These are phyloP conservation scores for Tauraco erythrolophus DNA, from an alignment of 2,113 vertebrate genomes.

Conservation along the genomic window DNA sequence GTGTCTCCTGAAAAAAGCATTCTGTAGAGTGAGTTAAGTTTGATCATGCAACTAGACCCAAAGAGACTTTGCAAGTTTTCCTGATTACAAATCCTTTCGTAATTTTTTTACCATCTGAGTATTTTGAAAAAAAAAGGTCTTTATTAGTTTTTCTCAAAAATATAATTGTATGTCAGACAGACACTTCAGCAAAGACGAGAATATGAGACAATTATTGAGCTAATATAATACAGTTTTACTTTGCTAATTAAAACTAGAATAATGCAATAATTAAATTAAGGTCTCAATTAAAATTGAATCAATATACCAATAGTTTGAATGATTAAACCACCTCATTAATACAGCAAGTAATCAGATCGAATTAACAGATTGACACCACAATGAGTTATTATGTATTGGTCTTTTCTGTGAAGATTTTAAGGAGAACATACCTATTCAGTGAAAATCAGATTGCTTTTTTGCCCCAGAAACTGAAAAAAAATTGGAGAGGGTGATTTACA, in stretches of 20 bases:
- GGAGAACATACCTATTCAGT: background rate
- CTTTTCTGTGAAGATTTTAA: background rate
- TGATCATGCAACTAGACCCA: background rate
- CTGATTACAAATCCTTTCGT: background rate
- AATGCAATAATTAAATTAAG: constrained; percentile 25
- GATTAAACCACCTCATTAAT: background rate
- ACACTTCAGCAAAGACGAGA: background rate
- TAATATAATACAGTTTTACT: background rate
- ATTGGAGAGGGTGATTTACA: background rate
- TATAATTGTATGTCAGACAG: background rate
- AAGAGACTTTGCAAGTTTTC: background rate
- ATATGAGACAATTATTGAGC: background rate
- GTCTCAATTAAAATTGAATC: background rate
- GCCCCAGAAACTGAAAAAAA: background rate
- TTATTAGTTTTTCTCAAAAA: background rate
- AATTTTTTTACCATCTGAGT: background rate
- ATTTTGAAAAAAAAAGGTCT: background rate
- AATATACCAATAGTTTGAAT: background rate
- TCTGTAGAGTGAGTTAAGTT: background rate
- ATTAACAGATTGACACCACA: background rate
- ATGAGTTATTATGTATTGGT: background rate
- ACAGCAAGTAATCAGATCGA: background rate
- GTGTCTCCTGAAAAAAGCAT: background rate
- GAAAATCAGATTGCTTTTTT: background rate
- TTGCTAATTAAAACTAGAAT: constrained; percentile 1